Base-by-base conservation (phyloP, 2,888 invertebrate species). In the Mythimna vitellina region DNA sequence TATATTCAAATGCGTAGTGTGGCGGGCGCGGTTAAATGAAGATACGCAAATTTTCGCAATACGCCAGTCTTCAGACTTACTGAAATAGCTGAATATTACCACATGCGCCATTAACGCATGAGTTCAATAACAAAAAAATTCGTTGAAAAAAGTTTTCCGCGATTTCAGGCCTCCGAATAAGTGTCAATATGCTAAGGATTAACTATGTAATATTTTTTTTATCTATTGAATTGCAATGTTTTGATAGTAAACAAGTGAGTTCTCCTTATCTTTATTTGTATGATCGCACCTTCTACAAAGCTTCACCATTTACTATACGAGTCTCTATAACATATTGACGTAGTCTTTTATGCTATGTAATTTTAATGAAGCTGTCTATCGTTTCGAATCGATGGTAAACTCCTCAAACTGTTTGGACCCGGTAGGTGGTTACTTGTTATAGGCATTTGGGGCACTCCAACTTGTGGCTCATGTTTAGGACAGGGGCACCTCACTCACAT, bases 1-100 rank as follows among this genome's bases (percentile, higher is more conserved):
- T 87, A 83, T 78, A 67, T 79, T 77, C 29, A 60, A 63, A 73
- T 76, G 77, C 73, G 81, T 86, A 81, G 67, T 74, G 73, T 74
- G 73, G 79, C 65, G 53, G 61, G 70, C 58, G 77, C 61, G 49
- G 64, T 70, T 66, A 74, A 70, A 82, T 63, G 54, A 74, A 81
- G 61, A 70, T 80, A 70, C 70, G 64, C 64, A 76, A 66, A 64
- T 65, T 70, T 71, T 73, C 38, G 58, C 51, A 61, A 51, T 75
- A 62, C 42, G 42, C 49, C 51, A 61, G 56, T 68, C 53, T 58
- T 25, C 22, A 60, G 60, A 35, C 42, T 25, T 46, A 71, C 77
- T 63, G 66, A 73, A 76, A 83, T 78, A 78, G 63, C 67, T 14
- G 53, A 61, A 62, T 66, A 53, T 57, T 65, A 25, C 57, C 56